phyloP scores from a whole-genome alignment of 2,888 invertebrate species.

The Drosophila limbata region DNA sequence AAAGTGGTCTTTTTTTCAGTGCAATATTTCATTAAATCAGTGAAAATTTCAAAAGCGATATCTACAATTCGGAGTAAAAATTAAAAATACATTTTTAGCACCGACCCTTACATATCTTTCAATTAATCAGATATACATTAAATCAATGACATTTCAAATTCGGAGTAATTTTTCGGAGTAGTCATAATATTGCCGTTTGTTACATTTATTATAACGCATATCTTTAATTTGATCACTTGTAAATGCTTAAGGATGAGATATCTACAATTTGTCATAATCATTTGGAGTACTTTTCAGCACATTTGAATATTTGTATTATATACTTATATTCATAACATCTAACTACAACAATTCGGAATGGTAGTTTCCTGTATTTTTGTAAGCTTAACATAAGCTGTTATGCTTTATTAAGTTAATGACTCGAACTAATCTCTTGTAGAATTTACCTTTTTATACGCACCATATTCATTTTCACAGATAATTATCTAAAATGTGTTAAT shows the following conservation, averaged over 20 bases:
- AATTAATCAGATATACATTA: not conserved
- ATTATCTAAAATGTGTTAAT: slow-evolving; percentile 9
- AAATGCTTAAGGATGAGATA: too few relatives aligned
- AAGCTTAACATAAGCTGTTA: not conserved
- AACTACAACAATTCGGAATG: not conserved
- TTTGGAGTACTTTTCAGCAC: not conserved
- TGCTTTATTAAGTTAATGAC: slow-evolving; percentile 7
- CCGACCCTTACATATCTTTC: not conserved
- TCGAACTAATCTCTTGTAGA: not conserved
- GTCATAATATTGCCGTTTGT: not conserved
- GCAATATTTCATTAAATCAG: not conserved
- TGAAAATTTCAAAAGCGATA: not conserved
- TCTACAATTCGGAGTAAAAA: not conserved
- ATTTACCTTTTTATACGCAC: slow-evolving; percentile 6
- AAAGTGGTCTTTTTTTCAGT: too few relatives aligned
- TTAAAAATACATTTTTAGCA: not conserved
- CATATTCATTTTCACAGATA: slow-evolving; percentile 19
- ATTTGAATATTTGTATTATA: not conserved
- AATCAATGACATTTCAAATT: not conserved
- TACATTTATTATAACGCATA: not conserved
- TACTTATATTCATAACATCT: too few relatives aligned
- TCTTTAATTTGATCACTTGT: not conserved
- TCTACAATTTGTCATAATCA: not conserved
- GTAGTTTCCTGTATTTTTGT: not conserved
- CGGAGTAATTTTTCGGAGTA: not conserved